Evolutionary conservation across 92 coral and sea anemone species (phyloP).

Genomic region (Ricordea florida): DNA sequence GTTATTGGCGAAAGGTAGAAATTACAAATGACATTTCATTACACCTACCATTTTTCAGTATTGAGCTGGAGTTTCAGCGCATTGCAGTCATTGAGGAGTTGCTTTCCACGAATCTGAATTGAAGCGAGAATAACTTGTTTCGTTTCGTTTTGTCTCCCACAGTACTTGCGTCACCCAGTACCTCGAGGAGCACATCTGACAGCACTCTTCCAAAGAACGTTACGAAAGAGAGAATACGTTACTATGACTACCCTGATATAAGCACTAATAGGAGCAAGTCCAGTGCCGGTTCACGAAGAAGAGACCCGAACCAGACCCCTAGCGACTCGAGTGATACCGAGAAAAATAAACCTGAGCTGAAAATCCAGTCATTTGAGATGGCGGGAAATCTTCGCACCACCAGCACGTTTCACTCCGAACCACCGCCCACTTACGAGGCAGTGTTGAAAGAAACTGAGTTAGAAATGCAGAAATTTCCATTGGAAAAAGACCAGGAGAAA

Average conservation of each 20-base stretch:
- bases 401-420: constrained; percentile 77
- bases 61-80: too few species aligned
- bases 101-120: too few species aligned
- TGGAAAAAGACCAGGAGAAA: constrained; percentile 9
- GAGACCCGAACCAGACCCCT: constrained; percentile 69
- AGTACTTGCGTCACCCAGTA: too few species aligned
- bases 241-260: constrained; percentile 46
- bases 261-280: constrained; percentile 62
- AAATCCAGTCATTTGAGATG: constrained; percentile 88
- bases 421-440: constrained; percentile 91
- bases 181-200: constrained; percentile 71
- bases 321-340: constrained; percentile 70
- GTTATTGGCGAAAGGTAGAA: too few species aligned
- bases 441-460: constrained; percentile 79
- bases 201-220: constrained; percentile 65
- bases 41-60: too few species aligned
- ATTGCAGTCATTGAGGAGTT: too few species aligned
- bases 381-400: constrained; percentile 67
- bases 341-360: constrained; percentile 79
- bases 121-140: too few species aligned
- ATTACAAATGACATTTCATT: too few species aligned
- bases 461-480: constrained; percentile 56
- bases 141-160: too few species aligned
- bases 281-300: constrained; percentile 47
- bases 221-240: constrained; percentile 62